Conservation (phyloP, 1,140 invertebrate species). For the Trinorchestia longiramus region DNA sequence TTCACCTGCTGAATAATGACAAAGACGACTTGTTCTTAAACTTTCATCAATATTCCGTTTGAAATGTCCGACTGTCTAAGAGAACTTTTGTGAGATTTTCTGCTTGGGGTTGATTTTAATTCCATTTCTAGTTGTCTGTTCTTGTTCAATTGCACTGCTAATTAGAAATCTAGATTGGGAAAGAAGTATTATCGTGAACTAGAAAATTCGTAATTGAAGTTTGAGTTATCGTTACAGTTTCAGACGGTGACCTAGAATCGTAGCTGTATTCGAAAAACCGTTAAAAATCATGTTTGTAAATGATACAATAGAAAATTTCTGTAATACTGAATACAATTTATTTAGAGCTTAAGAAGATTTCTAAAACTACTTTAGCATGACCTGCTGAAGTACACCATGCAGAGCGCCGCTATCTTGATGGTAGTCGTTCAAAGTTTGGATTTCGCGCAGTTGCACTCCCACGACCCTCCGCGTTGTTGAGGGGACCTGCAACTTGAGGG, state of each 20-base stretch:
- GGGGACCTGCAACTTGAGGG: no score
- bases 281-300: neutral
- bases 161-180: neutral
- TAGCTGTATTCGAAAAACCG: neutral
- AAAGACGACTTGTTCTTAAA: neutral
- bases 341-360: neutral
- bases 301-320: neutral
- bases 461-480: neutral
- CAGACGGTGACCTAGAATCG: neutral
- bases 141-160: neutral
- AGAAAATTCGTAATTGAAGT: neutral
- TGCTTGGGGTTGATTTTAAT: neutral
- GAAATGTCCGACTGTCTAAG: neutral
- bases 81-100: neutral
- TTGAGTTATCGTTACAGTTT: neutral
- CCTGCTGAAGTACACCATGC: neutral
- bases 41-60: neutral
- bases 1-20: neutral
- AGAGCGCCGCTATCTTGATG: neutral
- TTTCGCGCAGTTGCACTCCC: neutral
- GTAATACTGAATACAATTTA: neutral
- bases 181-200: neutral
- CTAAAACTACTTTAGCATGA: neutral
- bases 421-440: neutral
- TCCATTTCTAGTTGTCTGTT: neutral